Evolutionary conservation across 2,888 invertebrate species (phyloP).

Genomic region (Phymatocera aterrima): DNA sequence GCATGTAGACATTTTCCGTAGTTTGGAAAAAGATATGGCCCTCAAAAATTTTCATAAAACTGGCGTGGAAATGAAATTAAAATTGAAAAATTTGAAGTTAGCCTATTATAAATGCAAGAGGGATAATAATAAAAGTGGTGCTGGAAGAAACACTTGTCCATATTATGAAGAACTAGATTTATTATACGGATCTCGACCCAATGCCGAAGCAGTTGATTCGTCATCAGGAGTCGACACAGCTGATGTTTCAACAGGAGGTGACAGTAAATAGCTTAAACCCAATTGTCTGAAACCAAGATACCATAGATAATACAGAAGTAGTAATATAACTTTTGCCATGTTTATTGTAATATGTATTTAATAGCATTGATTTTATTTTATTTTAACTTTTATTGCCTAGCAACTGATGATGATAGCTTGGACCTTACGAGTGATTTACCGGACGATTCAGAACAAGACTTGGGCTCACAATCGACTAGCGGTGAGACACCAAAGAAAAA

Average conservation of each 20-base stretch:
- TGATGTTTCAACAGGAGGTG: neutral
- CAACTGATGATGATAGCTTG: neutral
- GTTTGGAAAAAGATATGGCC: slow-evolving; percentile 22
- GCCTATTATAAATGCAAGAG: slow-evolving; percentile 31
- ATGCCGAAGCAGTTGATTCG: neutral
- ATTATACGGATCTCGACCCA: slow-evolving; percentile 6
- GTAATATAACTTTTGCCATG: neutral
- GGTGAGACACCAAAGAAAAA: neutral
- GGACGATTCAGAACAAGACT: neutral
- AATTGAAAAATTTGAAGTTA: slow-evolving; percentile 21
- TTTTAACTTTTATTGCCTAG: neutral
- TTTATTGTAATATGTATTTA: neutral
- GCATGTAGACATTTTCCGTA: slow-evolving; percentile 16
- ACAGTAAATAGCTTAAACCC: neutral
- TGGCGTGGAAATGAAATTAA: slow-evolving; percentile 19
- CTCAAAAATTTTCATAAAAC: neutral
- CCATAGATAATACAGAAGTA: neutral
- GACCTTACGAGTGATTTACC: neutral
- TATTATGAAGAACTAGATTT: slow-evolving; percentile 21
- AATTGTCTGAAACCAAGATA: neutral
- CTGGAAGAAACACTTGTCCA: slow-evolving; percentile 1
- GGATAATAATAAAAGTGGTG: neutral
- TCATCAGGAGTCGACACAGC: neutral
- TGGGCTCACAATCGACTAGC: neutral
- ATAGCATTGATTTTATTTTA: neutral